Evolutionary conservation across 2,888 invertebrate species (phyloP).

Genomic region (Corythucha ciliata): DNA sequence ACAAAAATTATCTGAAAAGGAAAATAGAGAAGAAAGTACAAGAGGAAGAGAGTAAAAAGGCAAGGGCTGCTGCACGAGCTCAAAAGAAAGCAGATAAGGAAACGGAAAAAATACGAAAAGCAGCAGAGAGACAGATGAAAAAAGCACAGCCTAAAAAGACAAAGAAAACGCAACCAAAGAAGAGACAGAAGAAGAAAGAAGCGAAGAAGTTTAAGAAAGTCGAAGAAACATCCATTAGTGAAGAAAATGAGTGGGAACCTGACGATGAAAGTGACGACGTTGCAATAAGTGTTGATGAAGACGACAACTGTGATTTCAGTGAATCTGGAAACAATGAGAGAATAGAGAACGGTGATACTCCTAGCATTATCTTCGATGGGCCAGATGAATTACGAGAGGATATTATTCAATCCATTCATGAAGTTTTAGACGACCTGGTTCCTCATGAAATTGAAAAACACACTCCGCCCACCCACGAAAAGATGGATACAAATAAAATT

Average conservation of each 20-base stretch:
- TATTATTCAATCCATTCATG: constrained; percentile 3
- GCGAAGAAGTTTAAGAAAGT: background rate
- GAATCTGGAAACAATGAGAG: background rate
- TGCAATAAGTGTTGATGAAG: constrained; percentile 3
- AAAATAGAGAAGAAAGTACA: no score
- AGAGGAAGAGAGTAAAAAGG: no score
- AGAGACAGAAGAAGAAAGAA: constrained; percentile 2
- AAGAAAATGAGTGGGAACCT: constrained; percentile 1
- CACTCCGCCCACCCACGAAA: no score
- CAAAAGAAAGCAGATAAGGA: no score
- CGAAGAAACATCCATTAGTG: constrained; percentile 3
- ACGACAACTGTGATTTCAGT: constrained; percentile 1
- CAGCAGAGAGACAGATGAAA: no score
- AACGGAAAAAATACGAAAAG: no score
- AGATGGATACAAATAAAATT: no score
- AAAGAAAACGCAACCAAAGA: constrained; percentile 1
- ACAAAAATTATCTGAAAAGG: no score
- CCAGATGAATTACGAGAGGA: background rate
- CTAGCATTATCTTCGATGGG: constrained; percentile 2
- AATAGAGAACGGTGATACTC: background rate
- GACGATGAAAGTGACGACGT: constrained; percentile 1
- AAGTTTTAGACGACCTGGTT: background rate
- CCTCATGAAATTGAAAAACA: no score
- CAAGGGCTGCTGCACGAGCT: no score
- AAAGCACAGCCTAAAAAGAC: constrained; percentile 4